Conservation (phyloP, 2,797 vertebrate genomes). For the Anableps anableps region DNA sequence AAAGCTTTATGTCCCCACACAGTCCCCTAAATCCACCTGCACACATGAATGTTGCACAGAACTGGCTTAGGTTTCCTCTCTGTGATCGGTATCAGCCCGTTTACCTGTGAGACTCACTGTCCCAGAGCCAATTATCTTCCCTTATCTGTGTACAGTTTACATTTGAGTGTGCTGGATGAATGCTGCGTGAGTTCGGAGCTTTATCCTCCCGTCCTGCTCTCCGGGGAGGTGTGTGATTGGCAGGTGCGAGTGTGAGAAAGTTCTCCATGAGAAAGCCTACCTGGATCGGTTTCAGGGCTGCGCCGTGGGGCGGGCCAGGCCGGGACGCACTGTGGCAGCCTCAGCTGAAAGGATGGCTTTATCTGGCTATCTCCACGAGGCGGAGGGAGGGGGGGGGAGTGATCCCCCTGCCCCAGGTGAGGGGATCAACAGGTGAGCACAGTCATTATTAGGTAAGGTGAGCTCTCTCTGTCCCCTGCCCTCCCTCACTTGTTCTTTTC, state of each 20-base stretch:
- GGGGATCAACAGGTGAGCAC: constrained; percentile 81
- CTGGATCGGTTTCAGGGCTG: constrained; percentile 81
- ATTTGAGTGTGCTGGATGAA: constrained; percentile 34
- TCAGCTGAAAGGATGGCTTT: constrained; percentile 77
- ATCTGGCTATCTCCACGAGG: constrained; percentile 72
- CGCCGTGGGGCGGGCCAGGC: constrained; percentile 54
- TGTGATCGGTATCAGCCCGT: constrained; percentile 63
- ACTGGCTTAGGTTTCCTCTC: constrained; percentile 50
- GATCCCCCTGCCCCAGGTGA: constrained; percentile 80
- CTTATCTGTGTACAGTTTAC: constrained; percentile 61
- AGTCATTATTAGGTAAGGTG: constrained; percentile 83
- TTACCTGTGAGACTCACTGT: constrained; percentile 69
- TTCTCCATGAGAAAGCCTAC: constrained; percentile 70
- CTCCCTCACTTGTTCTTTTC: constrained; percentile 55
- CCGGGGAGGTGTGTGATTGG: constrained; percentile 60
- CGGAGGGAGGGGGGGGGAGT: constrained; percentile 14
- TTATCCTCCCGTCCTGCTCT: constrained; percentile 6
- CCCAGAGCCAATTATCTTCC: constrained; percentile 69
- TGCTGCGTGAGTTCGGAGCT: constrained; percentile 24
- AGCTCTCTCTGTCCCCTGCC: constrained; percentile 66
- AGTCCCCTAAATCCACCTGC: constrained; percentile 15
- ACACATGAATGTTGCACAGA: constrained; percentile 35
- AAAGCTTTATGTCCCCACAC: constrained; percentile 6
- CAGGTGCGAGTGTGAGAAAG: constrained; percentile 82
- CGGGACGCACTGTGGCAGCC: constrained; percentile 44